Percentiles rank a stretch among this genome's conserved stretches.
phyloP scores from a whole-genome alignment of 2,113 vertebrate species.

The Corydoras sp. region DNA sequence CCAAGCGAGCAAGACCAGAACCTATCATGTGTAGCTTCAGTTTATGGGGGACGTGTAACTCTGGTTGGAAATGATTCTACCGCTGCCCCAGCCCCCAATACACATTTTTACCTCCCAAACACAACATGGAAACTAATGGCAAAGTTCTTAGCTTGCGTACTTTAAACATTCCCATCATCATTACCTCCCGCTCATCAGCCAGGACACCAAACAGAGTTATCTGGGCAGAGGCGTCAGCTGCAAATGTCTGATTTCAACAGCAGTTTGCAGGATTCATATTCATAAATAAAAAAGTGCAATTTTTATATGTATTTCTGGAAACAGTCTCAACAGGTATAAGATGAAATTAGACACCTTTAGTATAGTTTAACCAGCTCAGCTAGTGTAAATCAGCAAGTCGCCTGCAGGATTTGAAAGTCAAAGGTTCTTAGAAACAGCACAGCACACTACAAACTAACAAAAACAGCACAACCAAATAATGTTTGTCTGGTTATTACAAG shows the following conservation, averaged over 20 bases:
- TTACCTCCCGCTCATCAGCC: slow-evolving; percentile 7
- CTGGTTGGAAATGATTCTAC: slow-evolving; percentile 5
- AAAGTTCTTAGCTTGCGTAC: slow-evolving; percentile 26
- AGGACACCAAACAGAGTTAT: neutral
- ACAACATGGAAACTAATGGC: slow-evolving; percentile 16
- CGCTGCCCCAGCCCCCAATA: neutral
- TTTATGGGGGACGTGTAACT: neutral
- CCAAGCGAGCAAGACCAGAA: slow-evolving; percentile 2
- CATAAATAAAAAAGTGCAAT: no score
- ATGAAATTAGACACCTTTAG: no score
- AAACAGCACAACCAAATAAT: no score
- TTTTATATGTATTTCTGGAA: no score
- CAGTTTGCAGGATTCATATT: no score
- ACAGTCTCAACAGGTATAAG: no score
- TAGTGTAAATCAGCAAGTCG: neutral
- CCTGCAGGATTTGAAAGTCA: neutral
- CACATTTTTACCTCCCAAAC: slow-evolving; percentile 19
- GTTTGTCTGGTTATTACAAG: no score
- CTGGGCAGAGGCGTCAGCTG: neutral
- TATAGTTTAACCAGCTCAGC: no score
- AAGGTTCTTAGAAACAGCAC: no score
- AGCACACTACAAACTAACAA: no score
- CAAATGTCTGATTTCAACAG: neutral
- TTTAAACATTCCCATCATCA: slow-evolving; percentile 6
- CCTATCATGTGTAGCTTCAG: slow-evolving; percentile 17